phyloP scores from a whole-genome alignment of 2,888 invertebrate species.

The Eumerus sabulonum region DNA sequence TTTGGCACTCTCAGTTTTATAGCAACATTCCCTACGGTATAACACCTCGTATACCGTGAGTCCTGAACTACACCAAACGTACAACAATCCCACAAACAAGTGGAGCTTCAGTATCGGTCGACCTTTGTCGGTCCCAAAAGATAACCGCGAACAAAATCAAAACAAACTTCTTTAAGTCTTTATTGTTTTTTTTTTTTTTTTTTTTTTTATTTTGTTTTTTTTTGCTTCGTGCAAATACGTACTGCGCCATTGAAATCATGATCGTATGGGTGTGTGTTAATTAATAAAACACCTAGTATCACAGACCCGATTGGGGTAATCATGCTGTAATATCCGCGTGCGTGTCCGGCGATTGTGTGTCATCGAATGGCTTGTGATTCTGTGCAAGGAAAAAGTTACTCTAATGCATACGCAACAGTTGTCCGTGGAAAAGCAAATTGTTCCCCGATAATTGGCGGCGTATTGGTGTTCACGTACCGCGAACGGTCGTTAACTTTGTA shows the following conservation, averaged over 20 bases:
- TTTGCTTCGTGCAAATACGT: too few species aligned
- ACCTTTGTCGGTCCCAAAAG: slow-evolving; percentile 4
- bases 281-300: too few species aligned
- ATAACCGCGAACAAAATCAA: slow-evolving; percentile 37
- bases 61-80: slow-evolving; percentile 12
- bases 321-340: slow-evolving; percentile 11
- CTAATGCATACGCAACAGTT: slow-evolving; percentile 58
- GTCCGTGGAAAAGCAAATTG: slow-evolving; percentile 4
- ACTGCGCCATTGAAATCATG: neutral
- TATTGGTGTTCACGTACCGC: slow-evolving; percentile 30
- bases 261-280: slow-evolving; percentile 29
- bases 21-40: slow-evolving; percentile 35
- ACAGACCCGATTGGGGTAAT: slow-evolving; percentile 6
- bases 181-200: too few species aligned
- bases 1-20: slow-evolving; percentile 61
- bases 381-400: slow-evolving; percentile 40
- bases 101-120: too few species aligned
- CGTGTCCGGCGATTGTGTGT: slow-evolving; percentile 9
- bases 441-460: neutral
- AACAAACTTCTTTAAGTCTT: slow-evolving; percentile 28
- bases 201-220: too few species aligned
- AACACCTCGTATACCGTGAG: slow-evolving; percentile 18
- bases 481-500: slow-evolving; percentile 59
- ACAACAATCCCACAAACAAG: too few species aligned
- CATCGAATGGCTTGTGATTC: slow-evolving; percentile 15